Percentiles rank a stretch among this genome's conserved stretches.
Evolutionary conservation across 1,140 invertebrate species (phyloP).

Genomic region (Sinella curviseta): DNA sequence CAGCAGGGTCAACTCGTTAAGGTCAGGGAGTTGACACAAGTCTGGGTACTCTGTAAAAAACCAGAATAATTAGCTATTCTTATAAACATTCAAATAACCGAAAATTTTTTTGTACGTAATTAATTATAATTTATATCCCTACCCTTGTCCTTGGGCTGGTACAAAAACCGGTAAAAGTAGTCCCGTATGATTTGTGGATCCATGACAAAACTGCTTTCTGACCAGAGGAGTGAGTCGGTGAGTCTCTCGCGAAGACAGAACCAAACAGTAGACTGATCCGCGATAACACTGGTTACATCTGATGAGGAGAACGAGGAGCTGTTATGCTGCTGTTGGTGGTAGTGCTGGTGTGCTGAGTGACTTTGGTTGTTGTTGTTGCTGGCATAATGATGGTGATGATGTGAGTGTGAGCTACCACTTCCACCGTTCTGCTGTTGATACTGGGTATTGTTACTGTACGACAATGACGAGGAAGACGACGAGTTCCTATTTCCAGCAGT

Average conservation of each 20-base stretch:
- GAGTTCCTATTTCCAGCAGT: neutral
- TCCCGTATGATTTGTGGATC: conserved; percentile 86
- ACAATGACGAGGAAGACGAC: neutral
- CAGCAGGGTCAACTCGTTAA: conserved; percentile 89
- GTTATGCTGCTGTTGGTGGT: neutral
- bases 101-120: conserved; percentile 54
- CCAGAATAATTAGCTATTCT: too few species aligned
- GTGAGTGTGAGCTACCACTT: neutral
- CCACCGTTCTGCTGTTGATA: neutral
- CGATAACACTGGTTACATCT: conserved; percentile 45
- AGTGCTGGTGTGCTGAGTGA: neutral
- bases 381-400: neutral
- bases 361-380: conserved; percentile 2
- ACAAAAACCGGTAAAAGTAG: conserved; percentile 86
- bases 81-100: neutral
- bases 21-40: conserved; percentile 88
- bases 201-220: conserved; percentile 76
- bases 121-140: too few species aligned
- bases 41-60: conserved; percentile 96
- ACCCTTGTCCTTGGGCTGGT: conserved; percentile 77
- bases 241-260: conserved; percentile 83
- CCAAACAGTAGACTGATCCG: conserved; percentile 57
- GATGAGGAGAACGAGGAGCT: conserved; percentile 7
- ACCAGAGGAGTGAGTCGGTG: conserved; percentile 71
- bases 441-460: neutral